Conservation (phyloP, 1,140 invertebrate species). For the Drosophila kikkawai region DNA sequence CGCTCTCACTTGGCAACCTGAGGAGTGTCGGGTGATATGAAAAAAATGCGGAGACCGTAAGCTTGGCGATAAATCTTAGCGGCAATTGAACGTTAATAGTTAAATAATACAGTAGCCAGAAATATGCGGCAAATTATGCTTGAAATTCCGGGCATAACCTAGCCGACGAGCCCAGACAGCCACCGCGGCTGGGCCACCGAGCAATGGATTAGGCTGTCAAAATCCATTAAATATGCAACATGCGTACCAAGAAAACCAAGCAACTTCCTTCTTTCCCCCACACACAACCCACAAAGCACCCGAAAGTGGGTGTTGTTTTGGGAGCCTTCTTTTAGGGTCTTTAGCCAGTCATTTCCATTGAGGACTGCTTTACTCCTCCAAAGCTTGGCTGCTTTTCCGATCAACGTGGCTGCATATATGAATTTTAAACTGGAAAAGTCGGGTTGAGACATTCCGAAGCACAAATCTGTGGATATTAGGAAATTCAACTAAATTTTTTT, state of each 20-base stretch:
- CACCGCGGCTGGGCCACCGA: conserved; percentile 1
- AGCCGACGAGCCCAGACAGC: conserved; percentile 31
- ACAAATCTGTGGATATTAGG: conserved; percentile 8
- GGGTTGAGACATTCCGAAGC: background rate
- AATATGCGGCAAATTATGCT: conserved; percentile 80
- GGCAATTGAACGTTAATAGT: conserved; percentile 82
- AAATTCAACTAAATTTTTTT: background rate
- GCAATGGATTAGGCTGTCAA: conserved; percentile 63
- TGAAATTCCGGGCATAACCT: conserved; percentile 76
- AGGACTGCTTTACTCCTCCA: conserved; percentile 9
- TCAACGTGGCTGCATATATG: conserved; percentile 31
- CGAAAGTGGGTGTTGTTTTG: conserved; percentile 13
- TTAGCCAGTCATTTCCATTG: conserved; percentile 28
- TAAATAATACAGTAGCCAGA: conserved; percentile 79
- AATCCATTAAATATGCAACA: conserved; percentile 77
- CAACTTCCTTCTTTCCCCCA: conserved; percentile 1
- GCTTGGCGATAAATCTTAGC: conserved; percentile 67
- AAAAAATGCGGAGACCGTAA: conserved; percentile 55
- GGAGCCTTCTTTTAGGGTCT: conserved; percentile 3
- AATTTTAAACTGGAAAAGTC: conserved; percentile 19
- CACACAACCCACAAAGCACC: background rate
- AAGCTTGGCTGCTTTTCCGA: conserved; percentile 15
- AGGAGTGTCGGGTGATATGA: conserved; percentile 48
- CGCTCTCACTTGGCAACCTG: conserved; percentile 32
- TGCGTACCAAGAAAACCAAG: conserved; percentile 51